These are phyloP conservation scores for Xerus inauris DNA, from an alignment of 2,113 vertebrate species.

Conservation along the genomic window DNA sequence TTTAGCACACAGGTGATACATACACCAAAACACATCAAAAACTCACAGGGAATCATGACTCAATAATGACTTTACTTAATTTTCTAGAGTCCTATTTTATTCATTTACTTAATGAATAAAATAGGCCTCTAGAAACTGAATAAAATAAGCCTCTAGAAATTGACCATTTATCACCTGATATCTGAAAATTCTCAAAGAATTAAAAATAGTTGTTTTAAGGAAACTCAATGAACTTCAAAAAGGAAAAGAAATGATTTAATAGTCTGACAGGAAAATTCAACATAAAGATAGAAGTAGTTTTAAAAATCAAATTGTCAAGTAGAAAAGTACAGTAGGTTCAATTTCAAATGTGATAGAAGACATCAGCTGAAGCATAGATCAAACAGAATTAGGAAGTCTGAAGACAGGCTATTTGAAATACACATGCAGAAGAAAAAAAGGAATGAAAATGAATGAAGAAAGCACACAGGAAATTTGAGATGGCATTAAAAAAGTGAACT, in stretches of 20 bases:
- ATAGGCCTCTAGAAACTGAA: too few species aligned
- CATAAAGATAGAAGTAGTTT: not conserved
- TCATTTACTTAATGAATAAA: not conserved
- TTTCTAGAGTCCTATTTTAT: too few species aligned
- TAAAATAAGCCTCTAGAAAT: not conserved
- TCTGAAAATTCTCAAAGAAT: not conserved
- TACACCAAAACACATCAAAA: not conserved
- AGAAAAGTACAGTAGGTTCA: not conserved
- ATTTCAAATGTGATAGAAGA: not conserved
- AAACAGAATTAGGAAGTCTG: not conserved
- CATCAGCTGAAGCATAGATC: not conserved
- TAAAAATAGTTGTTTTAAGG: not conserved
- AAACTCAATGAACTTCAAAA: not conserved
- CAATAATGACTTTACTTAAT: too few species aligned
- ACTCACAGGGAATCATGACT: not conserved
- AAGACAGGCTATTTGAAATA: not conserved
- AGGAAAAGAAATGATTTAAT: not conserved
- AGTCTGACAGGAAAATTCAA: not conserved
- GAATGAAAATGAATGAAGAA: not conserved
- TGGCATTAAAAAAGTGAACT: not conserved
- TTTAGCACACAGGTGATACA: not conserved
- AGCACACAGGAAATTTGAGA: not conserved
- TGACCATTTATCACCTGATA: not conserved
- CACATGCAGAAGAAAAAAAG: not conserved
- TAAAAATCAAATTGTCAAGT: not conserved